Evolutionary conservation across 2,113 vertebrate genomes (phyloP), one percentile per base, ranked within the genome.

Genomic region (Anthoscopus minutus): DNA sequence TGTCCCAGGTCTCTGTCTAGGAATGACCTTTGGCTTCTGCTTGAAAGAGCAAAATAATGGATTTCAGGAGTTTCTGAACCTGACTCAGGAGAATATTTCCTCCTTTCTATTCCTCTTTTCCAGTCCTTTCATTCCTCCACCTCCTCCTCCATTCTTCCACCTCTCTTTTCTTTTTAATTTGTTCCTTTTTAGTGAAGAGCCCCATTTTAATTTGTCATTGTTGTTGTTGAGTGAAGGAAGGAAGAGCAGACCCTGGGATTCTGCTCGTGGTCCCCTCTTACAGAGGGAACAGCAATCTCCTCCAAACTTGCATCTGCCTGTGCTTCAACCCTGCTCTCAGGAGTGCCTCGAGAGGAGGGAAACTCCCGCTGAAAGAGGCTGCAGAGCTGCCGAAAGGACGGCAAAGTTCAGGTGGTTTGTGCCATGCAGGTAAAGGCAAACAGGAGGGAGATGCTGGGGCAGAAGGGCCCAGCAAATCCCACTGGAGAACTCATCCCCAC

Each of bases 1-100:
- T 90, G 76, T 88, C 80, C 71, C 47, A 53, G 57, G n/a, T 35
- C 69, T 96, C 95, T 95, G 82, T 90, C 93, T 88, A 96, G 93
- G 95, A 96, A 93, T 64, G 72, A 87, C 65, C 80, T 88, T 61
- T 90, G 69, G 69, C 80, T 94, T 86, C 64, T 44, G 25, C 76
- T 92, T 5, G 37, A 71, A 84, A 78, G 40, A 93, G 82, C 51
- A 74, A 83, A 70, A 42, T 19, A 54, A 92, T 4, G 11, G 51
- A 67, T 81, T 88, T 77, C 72, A 90, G 82, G 71, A 56, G 60
- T 81, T 93, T 86, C 65, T 86, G 85, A 90, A 56, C 56, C 64
- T 64, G 66, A 23, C 47, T 86, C 50, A 42, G 38, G 37, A 17
- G 14, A 31, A 15, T 73, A 19, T 86, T 92, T 83, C 60, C 42